Percentiles rank a stretch among this genome's conserved stretches.
phyloP scores from a whole-genome alignment of 2,888 invertebrate species.

The Aproaerema taeniolella region DNA sequence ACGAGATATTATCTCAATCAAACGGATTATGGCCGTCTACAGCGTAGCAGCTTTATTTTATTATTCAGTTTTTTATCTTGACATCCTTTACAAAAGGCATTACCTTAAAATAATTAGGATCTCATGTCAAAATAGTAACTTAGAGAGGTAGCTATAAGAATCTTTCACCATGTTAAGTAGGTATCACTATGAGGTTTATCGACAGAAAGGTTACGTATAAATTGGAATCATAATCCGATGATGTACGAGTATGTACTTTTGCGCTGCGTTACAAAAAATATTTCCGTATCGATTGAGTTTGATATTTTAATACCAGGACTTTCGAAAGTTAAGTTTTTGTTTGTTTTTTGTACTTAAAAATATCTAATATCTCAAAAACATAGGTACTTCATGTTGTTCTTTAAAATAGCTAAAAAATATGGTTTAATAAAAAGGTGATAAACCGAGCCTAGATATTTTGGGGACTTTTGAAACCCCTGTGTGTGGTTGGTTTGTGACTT shows the following conservation, averaged over 20 bases:
- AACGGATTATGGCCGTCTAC: constrained; percentile 42
- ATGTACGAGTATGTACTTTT: constrained; percentile 41
- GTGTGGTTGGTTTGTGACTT: constrained; percentile 56
- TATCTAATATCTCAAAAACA: too few relatives aligned
- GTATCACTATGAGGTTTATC: constrained; percentile 49
- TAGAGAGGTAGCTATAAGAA: constrained; percentile 41
- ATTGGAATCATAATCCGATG: constrained; percentile 68
- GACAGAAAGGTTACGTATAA: constrained; percentile 58
- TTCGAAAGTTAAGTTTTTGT: too few relatives aligned
- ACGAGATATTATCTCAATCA: constrained; percentile 37
- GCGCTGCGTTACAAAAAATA: constrained; percentile 42
- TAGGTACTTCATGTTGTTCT: too few relatives aligned
- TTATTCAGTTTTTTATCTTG: constrained; percentile 36
- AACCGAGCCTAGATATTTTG: constrained; percentile 9
- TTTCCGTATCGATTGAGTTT: constrained; percentile 42
- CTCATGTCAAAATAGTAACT: constrained; percentile 66
- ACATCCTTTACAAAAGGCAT: constrained; percentile 49
- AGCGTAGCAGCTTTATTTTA: constrained; percentile 34
- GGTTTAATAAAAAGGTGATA: background rate
- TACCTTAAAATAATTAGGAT: constrained; percentile 67
- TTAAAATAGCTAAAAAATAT: too few relatives aligned
- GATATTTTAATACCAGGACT: constrained; percentile 66
- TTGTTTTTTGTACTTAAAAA: too few relatives aligned
- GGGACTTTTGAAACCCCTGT: constrained; percentile 35
- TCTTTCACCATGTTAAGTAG: constrained; percentile 55